Base-by-base conservation (phyloP, 2,888 invertebrate genomes). In the Hydrotaea diabolus region DNA sequence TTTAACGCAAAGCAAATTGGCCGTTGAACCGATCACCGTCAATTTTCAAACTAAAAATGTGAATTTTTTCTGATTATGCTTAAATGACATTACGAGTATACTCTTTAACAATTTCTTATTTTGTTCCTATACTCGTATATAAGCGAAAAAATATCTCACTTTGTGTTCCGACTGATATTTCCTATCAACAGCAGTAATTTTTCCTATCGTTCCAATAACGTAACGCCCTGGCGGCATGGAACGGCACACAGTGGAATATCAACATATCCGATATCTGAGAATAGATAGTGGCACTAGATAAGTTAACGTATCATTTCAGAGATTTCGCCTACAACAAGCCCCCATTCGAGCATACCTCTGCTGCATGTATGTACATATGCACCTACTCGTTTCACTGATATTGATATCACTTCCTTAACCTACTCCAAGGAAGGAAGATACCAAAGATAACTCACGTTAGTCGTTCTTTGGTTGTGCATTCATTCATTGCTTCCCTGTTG, bases 201-300 rank as follows among this genome's bases (percentile, higher is more conserved):
- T 92, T 89, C 89, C 92, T 91, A 92, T 91, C 90, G 87, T 89
- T 84, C 55, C 82, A 78, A 80, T 66, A 77, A 66, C 69, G 78
- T 69, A 64, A 84, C 66, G 26, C 59, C 15, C n/a, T 17, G 31
- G 31, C 31, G 31, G 31, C 31, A 36, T 62, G 7, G 31, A 9
- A 36, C 36, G 62, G 26, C 36, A 36, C 64, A 36, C 39, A 13
- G 77, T 74, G 69, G 74, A 80, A 84, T 80, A 84, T 39, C 86
- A 89, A 88, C 89, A 91, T 91, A 91, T 92, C 91, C 91, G 92
- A 92, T 92, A 92, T 92, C 92, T 92, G 90, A 91, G 89, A 91
- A 91, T 91, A 92, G 92, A 92, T 92, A 92, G 91, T 92, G 91
- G 89, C 89, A 91, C 90, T 91, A 92, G 92, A 92, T 92, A 92